Evolutionary conservation across 2,888 invertebrate species (phyloP), one percentile per base, ranked within the genome.

Genomic region (Monoplex corrugatus): DNA sequence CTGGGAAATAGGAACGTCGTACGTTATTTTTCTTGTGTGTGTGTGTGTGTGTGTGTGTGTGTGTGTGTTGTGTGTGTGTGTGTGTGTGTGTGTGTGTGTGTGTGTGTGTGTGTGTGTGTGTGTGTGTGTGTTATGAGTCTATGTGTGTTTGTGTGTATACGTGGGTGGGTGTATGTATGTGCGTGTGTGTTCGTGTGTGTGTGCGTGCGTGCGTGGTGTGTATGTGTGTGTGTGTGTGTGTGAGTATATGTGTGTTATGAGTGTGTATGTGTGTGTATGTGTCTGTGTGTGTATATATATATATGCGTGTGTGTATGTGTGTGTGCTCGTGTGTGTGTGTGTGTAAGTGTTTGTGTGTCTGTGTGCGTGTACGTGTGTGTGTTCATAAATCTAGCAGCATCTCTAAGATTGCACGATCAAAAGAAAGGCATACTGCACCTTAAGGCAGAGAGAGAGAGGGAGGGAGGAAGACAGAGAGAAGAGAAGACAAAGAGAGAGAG

Each of bases 81-180:
- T 83, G 84, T 84, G 84, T 84, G 84, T 43, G 84, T 84, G 38
- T 84, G 84, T 84, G 84, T 84, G 84, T 84, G 38, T 84, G 43
- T 57, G 23, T 85, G 19, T 86, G 43, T 72, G 32, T 72, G 44
- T 68, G 23, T 86, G 32, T 86, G n/a, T 78, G 8, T 78, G 2
- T 78, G 38, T 78, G 6, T 78, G 38, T 78, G 10, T 78, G 38
- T 78, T 57, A 28, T 78, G 38, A 38, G 38, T 78, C 78, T 78
- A 16, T 78, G 35, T 75, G 35, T 75, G 35, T 35, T 3, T 75
- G 8, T 75, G 75, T 75, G 8, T 35, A 35, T 35, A 5, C 19
- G 75, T 35, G 8, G n/a, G 75, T 75, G 8, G n/a, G 75, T 75
- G 8, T 75, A 6, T 75, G n/a, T n/a, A n/a, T n/a, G n/a, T 50